Percentiles rank a stretch among this genome's conserved stretches.
Evolutionary conservation across 1,140 invertebrate genomes (phyloP).

Genomic region (Drosophila melanogaster): DNA sequence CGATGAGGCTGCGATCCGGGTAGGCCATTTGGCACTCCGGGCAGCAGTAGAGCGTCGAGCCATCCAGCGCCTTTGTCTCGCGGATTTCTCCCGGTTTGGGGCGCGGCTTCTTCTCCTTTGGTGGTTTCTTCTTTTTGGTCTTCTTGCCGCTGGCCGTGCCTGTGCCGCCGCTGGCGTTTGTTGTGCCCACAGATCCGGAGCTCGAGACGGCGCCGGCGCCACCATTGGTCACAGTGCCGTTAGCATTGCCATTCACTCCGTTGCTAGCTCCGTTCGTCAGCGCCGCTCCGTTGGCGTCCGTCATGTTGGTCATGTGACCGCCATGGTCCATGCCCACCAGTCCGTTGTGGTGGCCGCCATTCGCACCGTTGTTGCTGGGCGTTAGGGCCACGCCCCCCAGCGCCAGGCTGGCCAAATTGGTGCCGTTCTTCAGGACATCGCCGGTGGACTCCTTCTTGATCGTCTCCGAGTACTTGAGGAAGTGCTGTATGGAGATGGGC

Average conservation of each 20-base stretch:
- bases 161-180: slow-evolving; percentile 64
- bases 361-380: slow-evolving; percentile 71
- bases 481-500: slow-evolving; percentile 85
- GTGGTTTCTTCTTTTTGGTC: slow-evolving; percentile 93
- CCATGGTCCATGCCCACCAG: slow-evolving; percentile 78
- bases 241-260: slow-evolving; percentile 72
- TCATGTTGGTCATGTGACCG: slow-evolving; percentile 75
- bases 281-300: slow-evolving; percentile 66
- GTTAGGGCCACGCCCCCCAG: slow-evolving; percentile 76
- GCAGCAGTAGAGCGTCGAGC: slow-evolving; percentile 93
- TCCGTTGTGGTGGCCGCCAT: slow-evolving; percentile 67
- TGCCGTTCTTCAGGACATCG: slow-evolving; percentile 83
- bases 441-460: slow-evolving; percentile 84
- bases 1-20: slow-evolving; percentile 91
- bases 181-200: slow-evolving; percentile 66
- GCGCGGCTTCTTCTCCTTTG: slow-evolving; percentile 87
- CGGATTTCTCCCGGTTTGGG: slow-evolving; percentile 93
- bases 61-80: slow-evolving; percentile 92
- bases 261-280: slow-evolving; percentile 68
- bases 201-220: slow-evolving; percentile 66
- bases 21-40: slow-evolving; percentile 95
- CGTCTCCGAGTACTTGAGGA: slow-evolving; percentile 84
- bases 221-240: slow-evolving; percentile 67
- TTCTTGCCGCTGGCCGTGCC: slow-evolving; percentile 87
- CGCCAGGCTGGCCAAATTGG: slow-evolving; percentile 80